Evolutionary conservation across 2,888 invertebrate genomes (phyloP), one percentile per base, ranked within the genome.

Genomic region (Eugnorisma glareosa): DNA sequence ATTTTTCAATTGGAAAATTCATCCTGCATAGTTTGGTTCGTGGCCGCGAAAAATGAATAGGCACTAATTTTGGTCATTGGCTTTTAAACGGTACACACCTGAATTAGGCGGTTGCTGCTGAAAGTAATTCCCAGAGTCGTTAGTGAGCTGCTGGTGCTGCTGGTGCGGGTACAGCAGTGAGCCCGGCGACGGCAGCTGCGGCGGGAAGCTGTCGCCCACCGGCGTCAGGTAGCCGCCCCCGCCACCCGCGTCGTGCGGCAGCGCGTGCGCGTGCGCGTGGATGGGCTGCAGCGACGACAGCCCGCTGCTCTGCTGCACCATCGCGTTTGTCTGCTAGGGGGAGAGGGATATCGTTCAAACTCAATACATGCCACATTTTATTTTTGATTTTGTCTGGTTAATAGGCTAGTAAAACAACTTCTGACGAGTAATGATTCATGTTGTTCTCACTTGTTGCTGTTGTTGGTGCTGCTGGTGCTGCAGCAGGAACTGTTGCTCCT

Each of bases 401-500:
- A n/a, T n/a, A n/a, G n/a, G n/a, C n/a, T n/a, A 57, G 28, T 57
- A 57, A 63, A 63, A 24, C 61, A 35, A 61, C 1, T 37, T 13
- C 5, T 31, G 24, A 6, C 18, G 31, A 18, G 13, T 8, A 21
- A 21, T 40, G 37, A 24, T 40, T n/a, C 13, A 3, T 3, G 15
- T n/a, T 11, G 28, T 2, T 31, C 71, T 31, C 1, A 83, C 83
- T 45, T 92, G 93, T 35, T 95, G 96, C 72, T 96, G 96, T n/a
- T 94, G 94, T 35, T 95, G 94, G 11, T 94, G 94, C 75, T 95
- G 94, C 75, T 95, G 95, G 75, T 96, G 96, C 89, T 95, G 96
- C 89, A 95, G 68, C 79, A 97, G 92, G 86, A 96, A 97, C 91
- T 97, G 97, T 86, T 96, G 97, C 87, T 97, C 97, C 91, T 97